Conservation (phyloP, 2,888 invertebrate species). For the Polymixis lichenea region DNA sequence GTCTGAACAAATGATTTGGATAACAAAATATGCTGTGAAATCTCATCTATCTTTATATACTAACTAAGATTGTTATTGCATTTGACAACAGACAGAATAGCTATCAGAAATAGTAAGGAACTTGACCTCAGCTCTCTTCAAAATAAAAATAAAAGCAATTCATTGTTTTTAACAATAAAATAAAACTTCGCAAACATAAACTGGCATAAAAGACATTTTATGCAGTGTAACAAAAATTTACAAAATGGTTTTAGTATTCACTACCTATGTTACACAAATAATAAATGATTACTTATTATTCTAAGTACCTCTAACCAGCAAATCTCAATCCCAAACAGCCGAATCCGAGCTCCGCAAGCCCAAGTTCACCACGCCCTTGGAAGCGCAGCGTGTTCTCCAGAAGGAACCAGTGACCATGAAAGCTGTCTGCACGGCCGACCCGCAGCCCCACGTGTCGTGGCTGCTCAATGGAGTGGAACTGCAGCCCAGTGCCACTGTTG, state of each 20-base stretch:
- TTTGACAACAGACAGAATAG: not conserved
- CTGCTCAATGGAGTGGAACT: slow-evolving; percentile 93
- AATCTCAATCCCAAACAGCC: slow-evolving; percentile 84
- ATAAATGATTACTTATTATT: no score
- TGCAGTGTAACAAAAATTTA: not conserved
- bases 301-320: not conserved
- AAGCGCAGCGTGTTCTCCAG: slow-evolving; percentile 93
- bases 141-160: not conserved
- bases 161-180: not conserved
- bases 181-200: not conserved
- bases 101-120: not conserved
- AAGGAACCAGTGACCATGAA: slow-evolving; percentile 92
- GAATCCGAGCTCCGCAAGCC: slow-evolving; percentile 95
- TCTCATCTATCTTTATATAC: no score
- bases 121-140: not conserved
- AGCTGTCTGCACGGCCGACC: slow-evolving; percentile 96
- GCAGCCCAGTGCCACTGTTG: slow-evolving; percentile 91
- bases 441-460: slow-evolving; percentile 97
- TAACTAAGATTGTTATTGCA: not conserved
- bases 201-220: not conserved
- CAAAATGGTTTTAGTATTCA: not conserved
- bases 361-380: slow-evolving; percentile 92
- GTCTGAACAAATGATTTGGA: not conserved
- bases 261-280: no score
- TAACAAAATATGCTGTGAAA: not conserved